These are phyloP conservation scores for Ctenosaura bakeri DNA, from an alignment of 2,797 vertebrate genomes.

Conservation along the genomic window DNA sequence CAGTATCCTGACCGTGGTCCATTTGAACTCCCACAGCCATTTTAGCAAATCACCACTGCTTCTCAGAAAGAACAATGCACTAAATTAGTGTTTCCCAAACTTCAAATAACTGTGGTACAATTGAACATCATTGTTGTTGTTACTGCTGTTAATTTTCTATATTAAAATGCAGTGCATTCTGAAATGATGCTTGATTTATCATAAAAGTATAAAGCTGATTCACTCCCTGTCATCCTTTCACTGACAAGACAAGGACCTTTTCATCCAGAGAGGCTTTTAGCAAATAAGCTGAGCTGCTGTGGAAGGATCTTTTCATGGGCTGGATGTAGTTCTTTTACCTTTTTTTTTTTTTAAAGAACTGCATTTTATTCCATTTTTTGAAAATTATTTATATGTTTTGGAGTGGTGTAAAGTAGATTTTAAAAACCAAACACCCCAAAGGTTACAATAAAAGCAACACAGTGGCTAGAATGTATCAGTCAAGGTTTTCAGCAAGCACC, in stretches of 20 bases:
- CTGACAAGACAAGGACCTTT: background rate
- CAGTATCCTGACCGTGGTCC: background rate
- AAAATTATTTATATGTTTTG: too few relatives aligned
- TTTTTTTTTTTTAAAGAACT: too few relatives aligned
- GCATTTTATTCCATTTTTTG: too few relatives aligned
- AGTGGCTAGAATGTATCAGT: background rate
- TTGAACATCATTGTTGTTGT: background rate
- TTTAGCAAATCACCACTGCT: background rate
- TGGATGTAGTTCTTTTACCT: too few relatives aligned
- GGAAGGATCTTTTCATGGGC: background rate
- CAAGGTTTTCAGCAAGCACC: background rate
- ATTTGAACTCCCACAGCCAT: background rate
- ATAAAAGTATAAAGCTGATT: background rate
- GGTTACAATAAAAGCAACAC: background rate
- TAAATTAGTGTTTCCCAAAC: background rate
- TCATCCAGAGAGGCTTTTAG: background rate
- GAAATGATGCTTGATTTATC: background rate
- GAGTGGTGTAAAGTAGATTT: too few relatives aligned
- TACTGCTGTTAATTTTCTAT: background rate
- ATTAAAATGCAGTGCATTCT: conserved; percentile 15
- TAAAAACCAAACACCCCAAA: background rate
- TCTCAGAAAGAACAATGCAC: background rate
- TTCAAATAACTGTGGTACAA: background rate
- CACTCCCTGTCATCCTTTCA: background rate
- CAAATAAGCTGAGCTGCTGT: background rate